Base-by-base conservation (phyloP, 2,113 vertebrate genomes). In the Poeciliopsis turrubarensis region DNA sequence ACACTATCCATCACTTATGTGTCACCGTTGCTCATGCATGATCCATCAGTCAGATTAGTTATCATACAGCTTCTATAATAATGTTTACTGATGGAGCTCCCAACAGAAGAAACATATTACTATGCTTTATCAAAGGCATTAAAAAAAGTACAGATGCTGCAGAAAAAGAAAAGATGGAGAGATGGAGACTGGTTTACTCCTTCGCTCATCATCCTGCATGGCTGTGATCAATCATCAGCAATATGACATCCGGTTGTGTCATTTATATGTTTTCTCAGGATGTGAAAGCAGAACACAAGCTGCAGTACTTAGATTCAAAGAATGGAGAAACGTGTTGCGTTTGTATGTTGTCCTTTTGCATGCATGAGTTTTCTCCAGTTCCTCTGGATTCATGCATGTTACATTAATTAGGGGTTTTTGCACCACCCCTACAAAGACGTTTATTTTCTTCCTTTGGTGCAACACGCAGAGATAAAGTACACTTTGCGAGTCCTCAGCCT, bases 1-100 rank as follows among this genome's bases (percentile, higher is more conserved):
- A 89, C 78, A 79, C 89, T 77, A 92, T 92, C 91, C 91, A 92
- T 93, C 92, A 92, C 87, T 77, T 76, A 51, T 2, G 72, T 81
- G 88, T 89, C 87, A 82, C 60, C 79, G 80, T 84, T 77, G 80
- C 89, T 90, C 86, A 90, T 76, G 75, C 84, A 82, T 65, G 75
- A 91, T 80, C 85, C 87, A 88, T 91, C 90, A 76, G 80, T 86
- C 84, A 81, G 83, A 89, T 91, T 86, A 80, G 88, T 86, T 78
- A 81, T 84, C 81, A 51, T 57, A 77, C 80, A 67, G 77, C 67
- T 64, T 74, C 75, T 81, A 68, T 88, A 86, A 88, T 89, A 82
- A 90, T 83, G 83, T 91, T 91, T 91, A 85, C 89, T 81, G 82
- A 89, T 70, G 83, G 70, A 1, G 72, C 78, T 73, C 75, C 79